Percentiles rank a stretch among this genome's conserved stretches.
Conservation (phyloP, 2,797 vertebrate species). For the Anisognathus igniventris region DNA sequence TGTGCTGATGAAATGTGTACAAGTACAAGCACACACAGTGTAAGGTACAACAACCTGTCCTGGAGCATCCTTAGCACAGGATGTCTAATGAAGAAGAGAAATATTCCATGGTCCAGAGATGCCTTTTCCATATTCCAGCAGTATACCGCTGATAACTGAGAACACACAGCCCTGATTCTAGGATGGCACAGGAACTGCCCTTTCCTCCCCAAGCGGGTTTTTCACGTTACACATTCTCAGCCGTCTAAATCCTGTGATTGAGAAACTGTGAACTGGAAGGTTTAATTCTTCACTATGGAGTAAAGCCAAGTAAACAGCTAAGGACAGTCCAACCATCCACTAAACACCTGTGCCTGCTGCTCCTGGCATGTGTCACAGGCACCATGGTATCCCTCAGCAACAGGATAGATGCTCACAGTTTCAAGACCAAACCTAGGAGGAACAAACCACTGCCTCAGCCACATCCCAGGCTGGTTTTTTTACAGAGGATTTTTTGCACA, state of each 20-base stretch:
- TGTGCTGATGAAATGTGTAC: fast-evolving
- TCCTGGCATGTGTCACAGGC: fast-evolving
- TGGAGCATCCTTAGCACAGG: not conserved
- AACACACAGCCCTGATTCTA: not conserved
- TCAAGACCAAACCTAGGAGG: not conserved
- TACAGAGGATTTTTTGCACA: not conserved
- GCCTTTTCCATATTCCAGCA: not conserved
- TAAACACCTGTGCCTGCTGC: not conserved
- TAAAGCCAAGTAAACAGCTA: not conserved
- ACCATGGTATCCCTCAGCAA: fast-evolving
- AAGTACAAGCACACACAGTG: not conserved
- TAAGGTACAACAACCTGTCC: not conserved
- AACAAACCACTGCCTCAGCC: not conserved
- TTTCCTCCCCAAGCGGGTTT: not conserved
- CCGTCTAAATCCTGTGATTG: not conserved
- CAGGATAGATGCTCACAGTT: fast-evolving
- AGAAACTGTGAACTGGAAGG: not conserved
- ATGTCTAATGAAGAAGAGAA: not conserved
- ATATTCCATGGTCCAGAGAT: not conserved
- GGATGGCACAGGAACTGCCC: not conserved
- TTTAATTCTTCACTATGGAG: fast-evolving
- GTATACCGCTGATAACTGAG: not conserved
- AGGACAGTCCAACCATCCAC: not conserved
- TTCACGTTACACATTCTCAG: fast-evolving
- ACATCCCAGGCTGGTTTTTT: not conserved